A percentile compares a stretch with the other conserved stretches of the same genome.
phyloP scores from a whole-genome alignment of 2,888 invertebrate species.

The Spatulosminthurus flaviceps region DNA sequence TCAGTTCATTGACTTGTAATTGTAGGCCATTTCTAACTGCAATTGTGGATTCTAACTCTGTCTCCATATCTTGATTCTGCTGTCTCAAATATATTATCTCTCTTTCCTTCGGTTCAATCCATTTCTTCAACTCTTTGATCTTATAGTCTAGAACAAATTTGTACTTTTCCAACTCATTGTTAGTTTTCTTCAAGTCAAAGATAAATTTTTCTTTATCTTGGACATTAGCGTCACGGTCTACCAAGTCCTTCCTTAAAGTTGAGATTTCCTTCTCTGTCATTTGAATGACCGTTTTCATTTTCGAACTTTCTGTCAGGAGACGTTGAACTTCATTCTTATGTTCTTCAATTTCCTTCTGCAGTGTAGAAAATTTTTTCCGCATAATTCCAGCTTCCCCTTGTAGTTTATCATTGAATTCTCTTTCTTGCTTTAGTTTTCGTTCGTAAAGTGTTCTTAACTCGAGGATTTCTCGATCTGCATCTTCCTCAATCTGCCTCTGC shows the following conservation, averaged over 20 bases:
- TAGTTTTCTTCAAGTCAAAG: constrained; percentile 82
- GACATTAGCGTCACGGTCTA: constrained; percentile 83
- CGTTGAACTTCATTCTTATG: constrained; percentile 79
- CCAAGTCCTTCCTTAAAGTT: constrained; percentile 63
- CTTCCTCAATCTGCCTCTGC: constrained; percentile 82
- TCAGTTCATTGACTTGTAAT: constrained; percentile 78
- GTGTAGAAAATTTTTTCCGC: constrained; percentile 78
- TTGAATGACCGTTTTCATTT: constrained; percentile 60
- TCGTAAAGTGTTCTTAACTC: constrained; percentile 80
- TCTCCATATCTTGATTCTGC: constrained; percentile 84
- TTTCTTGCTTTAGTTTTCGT: constrained; percentile 76
- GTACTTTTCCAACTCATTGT: constrained; percentile 88
- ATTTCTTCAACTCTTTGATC: constrained; percentile 84
- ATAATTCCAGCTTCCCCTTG: constrained; percentile 87
- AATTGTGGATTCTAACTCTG: constrained; percentile 73
- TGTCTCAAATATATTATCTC: constrained; percentile 84
- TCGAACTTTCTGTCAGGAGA: constrained; percentile 57
- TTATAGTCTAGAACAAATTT: constrained; percentile 90
- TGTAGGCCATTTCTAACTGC: constrained; percentile 69
- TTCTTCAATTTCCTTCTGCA: constrained; percentile 82
- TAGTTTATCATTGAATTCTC: constrained; percentile 78
- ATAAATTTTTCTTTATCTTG: constrained; percentile 77
- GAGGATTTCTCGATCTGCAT: constrained; percentile 83
- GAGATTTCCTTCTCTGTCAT: constrained; percentile 61
- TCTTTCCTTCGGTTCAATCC: constrained; percentile 85